These are phyloP conservation scores for Halichoerus grypus DNA, from an alignment of 2,113 vertebrate genomes.

Conservation along the genomic window DNA sequence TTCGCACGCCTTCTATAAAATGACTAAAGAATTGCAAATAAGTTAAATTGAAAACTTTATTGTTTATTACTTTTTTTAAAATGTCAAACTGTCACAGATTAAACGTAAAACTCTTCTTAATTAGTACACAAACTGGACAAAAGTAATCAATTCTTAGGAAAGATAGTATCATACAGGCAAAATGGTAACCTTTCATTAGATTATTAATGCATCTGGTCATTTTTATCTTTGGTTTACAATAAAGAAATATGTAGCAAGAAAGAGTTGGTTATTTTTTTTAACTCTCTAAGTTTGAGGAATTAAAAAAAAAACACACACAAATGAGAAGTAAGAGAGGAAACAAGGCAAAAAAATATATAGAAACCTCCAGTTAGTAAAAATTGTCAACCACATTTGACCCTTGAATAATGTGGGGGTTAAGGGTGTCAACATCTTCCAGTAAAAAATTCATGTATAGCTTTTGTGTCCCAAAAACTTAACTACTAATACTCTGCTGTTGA, in stretches of 20 bases:
- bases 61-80: neutral
- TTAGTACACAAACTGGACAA: neutral
- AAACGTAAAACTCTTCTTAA: conserved; percentile 8
- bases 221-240: conserved; percentile 22
- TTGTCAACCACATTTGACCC: neutral
- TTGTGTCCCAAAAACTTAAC: neutral
- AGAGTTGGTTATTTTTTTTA: neutral
- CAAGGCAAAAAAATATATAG: neutral
- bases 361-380: neutral
- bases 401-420: neutral
- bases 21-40: neutral
- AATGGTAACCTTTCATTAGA: neutral
- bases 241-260: neutral
- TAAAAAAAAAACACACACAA: neutral
- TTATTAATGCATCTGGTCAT: neutral
- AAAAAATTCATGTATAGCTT: neutral
- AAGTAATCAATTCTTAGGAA: neutral
- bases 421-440: neutral
- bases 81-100: neutral
- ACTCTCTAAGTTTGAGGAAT: neutral
- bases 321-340: conserved; percentile 23
- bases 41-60: neutral
- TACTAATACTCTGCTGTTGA: neutral
- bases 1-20: neutral
- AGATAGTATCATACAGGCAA: neutral